Conservation (phyloP, 1,140 invertebrate species). For the Dreissena polymorpha region DNA sequence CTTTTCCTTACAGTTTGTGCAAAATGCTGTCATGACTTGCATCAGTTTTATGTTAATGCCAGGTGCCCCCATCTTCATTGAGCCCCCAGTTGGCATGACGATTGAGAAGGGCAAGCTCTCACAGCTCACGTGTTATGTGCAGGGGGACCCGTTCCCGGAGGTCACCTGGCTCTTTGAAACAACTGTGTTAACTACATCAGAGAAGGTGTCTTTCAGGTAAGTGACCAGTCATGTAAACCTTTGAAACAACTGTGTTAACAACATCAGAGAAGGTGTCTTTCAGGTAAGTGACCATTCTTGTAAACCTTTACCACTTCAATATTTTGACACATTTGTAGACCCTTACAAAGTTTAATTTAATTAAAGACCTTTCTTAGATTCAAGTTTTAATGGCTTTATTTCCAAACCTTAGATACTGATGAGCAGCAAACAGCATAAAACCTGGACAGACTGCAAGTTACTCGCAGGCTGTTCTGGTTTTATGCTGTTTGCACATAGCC, state of each 20-base stretch:
- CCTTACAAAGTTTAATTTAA: no score
- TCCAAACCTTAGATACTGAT: no score
- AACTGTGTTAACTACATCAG: conserved; percentile 30
- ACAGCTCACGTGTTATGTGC: conserved; percentile 64
- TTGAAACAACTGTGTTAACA: conserved; percentile 48
- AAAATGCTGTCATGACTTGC: no score
- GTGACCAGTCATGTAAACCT: neutral
- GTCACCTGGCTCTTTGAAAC: conserved; percentile 68
- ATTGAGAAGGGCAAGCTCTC: conserved; percentile 67
- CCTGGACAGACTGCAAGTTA: no score
- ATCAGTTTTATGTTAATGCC: conserved; percentile 5
- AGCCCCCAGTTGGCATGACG: conserved; percentile 62
- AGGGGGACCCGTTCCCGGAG: conserved; percentile 63
- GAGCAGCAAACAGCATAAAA: no score
- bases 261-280: conserved; percentile 55
- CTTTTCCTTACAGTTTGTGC: no score
- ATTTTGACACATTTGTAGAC: neutral
- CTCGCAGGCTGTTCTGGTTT: no score
- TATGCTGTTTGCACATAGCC: no score
- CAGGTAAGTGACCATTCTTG: conserved; percentile 42
- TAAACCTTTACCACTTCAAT: conserved; percentile 24
- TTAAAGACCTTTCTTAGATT: neutral
- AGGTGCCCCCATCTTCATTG: conserved; percentile 71
- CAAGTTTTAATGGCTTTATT: neutral
- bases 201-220: conserved; percentile 59